Evolutionary conservation across 2,113 vertebrate species (phyloP).

Genomic region (Apistogramma diplotaenia): DNA sequence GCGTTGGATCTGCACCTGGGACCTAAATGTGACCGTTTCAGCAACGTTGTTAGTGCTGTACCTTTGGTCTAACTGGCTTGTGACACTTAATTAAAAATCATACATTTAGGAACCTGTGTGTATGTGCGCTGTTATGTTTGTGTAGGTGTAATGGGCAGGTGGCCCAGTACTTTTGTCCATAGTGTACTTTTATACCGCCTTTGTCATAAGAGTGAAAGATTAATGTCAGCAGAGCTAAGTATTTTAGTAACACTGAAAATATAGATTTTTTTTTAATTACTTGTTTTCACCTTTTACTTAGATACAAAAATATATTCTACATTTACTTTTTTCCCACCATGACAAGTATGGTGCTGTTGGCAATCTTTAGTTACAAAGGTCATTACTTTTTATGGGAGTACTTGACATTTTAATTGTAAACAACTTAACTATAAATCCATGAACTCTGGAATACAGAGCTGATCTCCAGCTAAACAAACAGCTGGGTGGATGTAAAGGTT

Average conservation of each 20-base stretch:
- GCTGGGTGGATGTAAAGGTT: neutral
- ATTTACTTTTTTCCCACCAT: neutral
- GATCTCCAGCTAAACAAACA: too few species aligned
- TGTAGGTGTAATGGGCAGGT: neutral
- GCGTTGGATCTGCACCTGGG: conserved; percentile 10
- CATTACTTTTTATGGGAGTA: neutral
- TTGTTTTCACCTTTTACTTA: neutral
- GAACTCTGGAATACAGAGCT: too few species aligned
- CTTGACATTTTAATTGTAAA: neutral
- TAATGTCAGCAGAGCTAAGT: neutral
- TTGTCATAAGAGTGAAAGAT: neutral
- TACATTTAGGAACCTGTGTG: neutral
- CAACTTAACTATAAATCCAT: too few species aligned
- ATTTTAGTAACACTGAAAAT: neutral
- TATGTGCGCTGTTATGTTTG: neutral
- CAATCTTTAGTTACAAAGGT: neutral
- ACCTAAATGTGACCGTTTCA: conserved; percentile 27
- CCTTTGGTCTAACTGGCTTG: conserved; percentile 3
- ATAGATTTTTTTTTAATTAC: neutral
- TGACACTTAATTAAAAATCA: conserved; percentile 34
- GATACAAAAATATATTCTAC: neutral
- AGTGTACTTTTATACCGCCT: too few species aligned
- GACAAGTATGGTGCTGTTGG: too few species aligned
- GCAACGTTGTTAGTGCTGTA: conserved; percentile 11
- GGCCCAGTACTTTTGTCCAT: neutral